Evolutionary conservation across 2,113 vertebrate genomes (phyloP), one percentile per base, ranked within the genome.

Genomic region (Ammodytes dubius): DNA sequence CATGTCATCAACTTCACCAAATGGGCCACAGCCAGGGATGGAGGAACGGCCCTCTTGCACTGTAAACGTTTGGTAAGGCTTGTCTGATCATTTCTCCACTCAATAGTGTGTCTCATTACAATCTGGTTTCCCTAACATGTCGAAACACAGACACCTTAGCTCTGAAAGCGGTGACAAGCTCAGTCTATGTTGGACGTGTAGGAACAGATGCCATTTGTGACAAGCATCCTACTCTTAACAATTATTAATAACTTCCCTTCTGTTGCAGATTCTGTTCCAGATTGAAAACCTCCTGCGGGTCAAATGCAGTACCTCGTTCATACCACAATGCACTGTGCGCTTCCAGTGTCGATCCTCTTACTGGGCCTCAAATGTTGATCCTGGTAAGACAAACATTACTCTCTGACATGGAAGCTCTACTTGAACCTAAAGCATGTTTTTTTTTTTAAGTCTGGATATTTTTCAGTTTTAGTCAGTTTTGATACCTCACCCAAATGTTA

Each of bases 1-100:
- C 97, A 99, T 11, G 96, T 99, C 50, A 97, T 99, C 91, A 96
- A 94, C 90, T 99, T 99, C 91, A 97, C 96, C 81, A 96, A 97
- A 74, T 99, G 96, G 97, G 97, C 97, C 45, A 96, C 97, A 58
- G 96, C 96, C 92, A 97, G 96, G 90, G 96, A 95, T 74, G 97
- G 97, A 81, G 97, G 96, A 78, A 96, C 95, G 0, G 93, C 90
- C 46, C 91, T 95, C 4, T 81, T 95, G 74, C 88, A 91, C 84
- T 93, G 93, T 71, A 95, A 94, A 79, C 89, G 90, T 59, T n/a
- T 91, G 87, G 93, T 94, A 66, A 83, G 91, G n/a, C 47, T 50
- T 11, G 10, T 57, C 74, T 11, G 45, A 54, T 68, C 19, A 45
- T 50, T 77, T 27, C 73, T 61, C 52, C 40, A 11, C 52, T 50